These are phyloP conservation scores for Monomorium pharaonis DNA, from an alignment of 1,140 invertebrate genomes.

Conservation along the genomic window DNA sequence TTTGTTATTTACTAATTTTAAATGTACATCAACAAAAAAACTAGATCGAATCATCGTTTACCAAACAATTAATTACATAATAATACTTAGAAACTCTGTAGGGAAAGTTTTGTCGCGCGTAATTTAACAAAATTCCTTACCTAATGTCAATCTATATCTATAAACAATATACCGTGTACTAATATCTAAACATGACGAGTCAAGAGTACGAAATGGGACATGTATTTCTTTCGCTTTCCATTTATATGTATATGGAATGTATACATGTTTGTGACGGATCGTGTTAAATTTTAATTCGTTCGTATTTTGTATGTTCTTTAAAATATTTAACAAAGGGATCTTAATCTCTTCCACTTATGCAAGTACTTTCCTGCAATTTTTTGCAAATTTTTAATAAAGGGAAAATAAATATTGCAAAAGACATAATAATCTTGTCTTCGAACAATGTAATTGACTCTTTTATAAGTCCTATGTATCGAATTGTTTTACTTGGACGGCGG, in stretches of 20 bases:
- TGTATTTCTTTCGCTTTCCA: slow-evolving; percentile 26
- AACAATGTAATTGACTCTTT: background rate
- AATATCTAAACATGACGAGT: slow-evolving; percentile 19
- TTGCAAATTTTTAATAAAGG: background rate
- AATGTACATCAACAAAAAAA: slow-evolving; percentile 19
- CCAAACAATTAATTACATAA: slow-evolving; percentile 1
- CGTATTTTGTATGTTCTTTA: background rate
- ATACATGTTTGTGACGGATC: slow-evolving; percentile 13
- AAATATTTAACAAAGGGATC: background rate
- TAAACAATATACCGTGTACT: slow-evolving; percentile 3
- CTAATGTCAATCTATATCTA: slow-evolving; percentile 26
- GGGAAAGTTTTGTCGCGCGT: background rate
- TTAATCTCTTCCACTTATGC: background rate
- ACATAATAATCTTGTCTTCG: background rate
- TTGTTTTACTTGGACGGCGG: slow-evolving; percentile 10
- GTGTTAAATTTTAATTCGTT: background rate
- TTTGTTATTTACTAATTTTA: slow-evolving; percentile 12
- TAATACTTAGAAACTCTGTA: slow-evolving; percentile 4
- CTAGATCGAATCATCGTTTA: background rate
- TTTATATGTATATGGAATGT: slow-evolving; percentile 25
- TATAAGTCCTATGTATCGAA: background rate
- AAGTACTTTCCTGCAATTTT: background rate
- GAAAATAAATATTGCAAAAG: background rate
- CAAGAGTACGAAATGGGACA: slow-evolving; percentile 8
- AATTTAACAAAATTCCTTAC: slow-evolving; percentile 25